phyloP scores from a whole-genome alignment of 2,888 invertebrate genomes.

The Philhelius pedissequus region DNA sequence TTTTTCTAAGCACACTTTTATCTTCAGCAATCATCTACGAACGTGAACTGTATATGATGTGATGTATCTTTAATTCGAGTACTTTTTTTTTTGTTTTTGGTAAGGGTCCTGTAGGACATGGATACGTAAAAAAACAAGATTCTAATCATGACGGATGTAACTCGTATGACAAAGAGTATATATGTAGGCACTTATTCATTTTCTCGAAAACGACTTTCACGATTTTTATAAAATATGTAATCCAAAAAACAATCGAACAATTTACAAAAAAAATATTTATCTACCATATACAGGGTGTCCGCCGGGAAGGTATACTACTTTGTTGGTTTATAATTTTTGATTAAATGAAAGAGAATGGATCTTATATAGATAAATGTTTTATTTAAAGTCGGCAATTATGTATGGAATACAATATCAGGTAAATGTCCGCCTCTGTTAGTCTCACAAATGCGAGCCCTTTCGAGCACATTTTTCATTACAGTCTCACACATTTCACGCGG shows the following conservation, averaged over 20 bases:
- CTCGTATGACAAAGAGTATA: neutral
- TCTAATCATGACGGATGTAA: neutral
- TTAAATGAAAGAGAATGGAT: too few species aligned
- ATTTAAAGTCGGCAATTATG: too few species aligned
- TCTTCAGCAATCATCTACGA: constrained; percentile 67
- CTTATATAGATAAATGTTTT: too few species aligned
- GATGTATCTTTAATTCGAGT: constrained; percentile 40
- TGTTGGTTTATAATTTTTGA: too few species aligned
- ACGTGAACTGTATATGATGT: constrained; percentile 61
- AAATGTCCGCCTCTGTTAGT: too few species aligned
- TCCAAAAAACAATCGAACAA: neutral
- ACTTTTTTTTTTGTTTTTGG: neutral
- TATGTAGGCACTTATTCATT: neutral
- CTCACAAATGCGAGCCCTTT: too few species aligned
- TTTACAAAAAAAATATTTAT: too few species aligned
- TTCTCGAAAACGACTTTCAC: neutral
- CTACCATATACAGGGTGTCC: too few species aligned
- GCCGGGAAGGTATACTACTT: too few species aligned
- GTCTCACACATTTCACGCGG: too few species aligned
- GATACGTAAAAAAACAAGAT: neutral
- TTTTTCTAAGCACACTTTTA: constrained; percentile 68
- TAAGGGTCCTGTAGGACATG: neutral
- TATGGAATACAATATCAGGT: too few species aligned
- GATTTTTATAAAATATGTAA: neutral
- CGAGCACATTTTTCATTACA: too few species aligned